Percentiles rank a stretch among this genome's conserved stretches.
Conservation (phyloP, 2,113 vertebrate genomes). For the Petromus typicus region DNA sequence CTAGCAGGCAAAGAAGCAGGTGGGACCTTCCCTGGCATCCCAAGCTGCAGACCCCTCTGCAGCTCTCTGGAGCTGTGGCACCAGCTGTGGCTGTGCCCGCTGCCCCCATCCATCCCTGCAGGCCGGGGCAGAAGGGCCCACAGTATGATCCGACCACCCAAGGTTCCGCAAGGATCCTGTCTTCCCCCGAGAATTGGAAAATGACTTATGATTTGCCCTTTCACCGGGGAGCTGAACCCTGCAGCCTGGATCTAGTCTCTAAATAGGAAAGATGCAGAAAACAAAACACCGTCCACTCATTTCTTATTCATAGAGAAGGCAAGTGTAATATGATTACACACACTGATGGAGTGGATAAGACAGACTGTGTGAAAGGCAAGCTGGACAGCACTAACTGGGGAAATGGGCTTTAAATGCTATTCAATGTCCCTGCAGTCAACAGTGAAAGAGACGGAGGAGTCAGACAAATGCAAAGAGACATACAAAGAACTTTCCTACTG, state of each 20-base stretch:
- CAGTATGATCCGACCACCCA: not conserved
- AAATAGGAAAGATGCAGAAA: not conserved
- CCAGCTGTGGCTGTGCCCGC: not conserved
- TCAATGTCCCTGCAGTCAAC: slow-evolving; percentile 12
- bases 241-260: not conserved
- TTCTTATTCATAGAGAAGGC: slow-evolving; percentile 69
- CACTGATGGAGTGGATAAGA: slow-evolving; percentile 66
- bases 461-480: slow-evolving; percentile 33
- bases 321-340: slow-evolving; percentile 62
- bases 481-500: slow-evolving; percentile 23
- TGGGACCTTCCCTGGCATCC: not conserved
- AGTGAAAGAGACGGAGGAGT: not conserved
- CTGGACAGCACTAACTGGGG: slow-evolving; percentile 12
- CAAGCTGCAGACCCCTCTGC: no score
- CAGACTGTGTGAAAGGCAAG: slow-evolving; percentile 45
- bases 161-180: not conserved
- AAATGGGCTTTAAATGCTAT: slow-evolving; percentile 49
- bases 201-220: not conserved
- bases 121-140: not conserved
- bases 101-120: not conserved
- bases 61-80: no score
- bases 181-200: not conserved
- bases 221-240: not conserved
- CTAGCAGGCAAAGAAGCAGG: not conserved
- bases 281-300: slow-evolving; percentile 21